Conservation (phyloP, 1,140 invertebrate genomes). For the Cydia splendana region DNA sequence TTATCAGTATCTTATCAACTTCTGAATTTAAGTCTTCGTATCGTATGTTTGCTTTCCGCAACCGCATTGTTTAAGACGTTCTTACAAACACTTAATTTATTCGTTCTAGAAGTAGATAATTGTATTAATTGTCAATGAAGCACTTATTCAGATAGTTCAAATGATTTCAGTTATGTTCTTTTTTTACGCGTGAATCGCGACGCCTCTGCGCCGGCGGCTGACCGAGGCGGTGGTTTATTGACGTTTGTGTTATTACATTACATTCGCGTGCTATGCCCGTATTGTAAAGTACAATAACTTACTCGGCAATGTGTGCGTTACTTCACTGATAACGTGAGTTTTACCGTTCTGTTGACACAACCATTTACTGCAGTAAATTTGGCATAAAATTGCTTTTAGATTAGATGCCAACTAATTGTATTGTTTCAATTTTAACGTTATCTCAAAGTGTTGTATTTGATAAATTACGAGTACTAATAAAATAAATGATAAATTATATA, state of each 20-base stretch:
- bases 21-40: background rate
- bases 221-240: background rate
- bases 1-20: conserved; percentile 21
- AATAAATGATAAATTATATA: too few species aligned
- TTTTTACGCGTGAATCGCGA: background rate
- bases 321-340: conserved; percentile 28
- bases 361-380: conserved; percentile 26
- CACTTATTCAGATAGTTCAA: background rate
- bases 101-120: background rate
- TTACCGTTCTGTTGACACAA: conserved; percentile 17
- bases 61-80: background rate
- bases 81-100: background rate
- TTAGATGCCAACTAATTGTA: conserved; percentile 6
- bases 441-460: background rate
- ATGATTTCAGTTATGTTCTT: background rate
- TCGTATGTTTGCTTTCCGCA: conserved; percentile 15
- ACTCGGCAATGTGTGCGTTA: conserved; percentile 16
- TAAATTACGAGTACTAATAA: too few species aligned
- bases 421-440: conserved; percentile 7
- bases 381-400: conserved; percentile 18
- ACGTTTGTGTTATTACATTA: background rate
- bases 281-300: conserved; percentile 26
- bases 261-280: background rate
- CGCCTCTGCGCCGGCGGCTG: background rate
- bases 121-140: background rate